Evolutionary conservation across 2,797 vertebrate genomes (phyloP), one percentile per base, ranked within the genome.

Genomic region (Pipistrellus pipistrellus): DNA sequence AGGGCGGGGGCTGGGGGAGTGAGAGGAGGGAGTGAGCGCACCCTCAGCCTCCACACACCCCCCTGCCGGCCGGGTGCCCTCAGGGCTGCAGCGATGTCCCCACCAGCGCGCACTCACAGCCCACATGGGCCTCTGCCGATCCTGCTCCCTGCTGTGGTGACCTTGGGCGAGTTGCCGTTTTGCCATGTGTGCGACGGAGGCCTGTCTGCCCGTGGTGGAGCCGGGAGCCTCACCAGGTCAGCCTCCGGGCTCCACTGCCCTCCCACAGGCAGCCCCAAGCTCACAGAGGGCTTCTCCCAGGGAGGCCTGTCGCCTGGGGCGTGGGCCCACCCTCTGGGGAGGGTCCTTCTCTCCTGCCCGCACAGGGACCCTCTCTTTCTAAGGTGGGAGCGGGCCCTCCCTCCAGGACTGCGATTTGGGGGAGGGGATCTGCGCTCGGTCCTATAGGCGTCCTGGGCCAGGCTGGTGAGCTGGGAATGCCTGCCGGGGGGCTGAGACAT

Each of bases 131-230:
- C 51, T 84, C 80, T 53, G 17, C 18, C 27, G 10, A 25, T 2
- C 55, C 55, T 17, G 41, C 32, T 48, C 46, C 35, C 35, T 25
- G 41, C 57, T 20, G 48, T 2, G 68, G 75, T 66, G 71, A 88
- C 55, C 57, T 83, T 73, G 55, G 57, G 66, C 4, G 46, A 80
- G 69, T 10, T 38, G 64, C n/a, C 27, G 0, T 32, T 80, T 64
- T 25, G 73, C 55, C 46, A 1, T 83, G 84, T 90, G 41, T 68
- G 82, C 83, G 13, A n/a, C 53, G 64, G 76, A 84, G 72, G 41
- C 59, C n/a, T 2, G 0, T 53, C 72, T n/a, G 48, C 6, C 38
- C n/a, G 0, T 4, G 23, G 46, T 53, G 83, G 38, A 51, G 23
- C 82, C 89, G 41, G n/a, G 72, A 88, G 2, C 32, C 59, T 64